These are phyloP conservation scores for Protodeltote pygarga DNA, from an alignment of 2,888 invertebrate genomes.

Conservation along the genomic window DNA sequence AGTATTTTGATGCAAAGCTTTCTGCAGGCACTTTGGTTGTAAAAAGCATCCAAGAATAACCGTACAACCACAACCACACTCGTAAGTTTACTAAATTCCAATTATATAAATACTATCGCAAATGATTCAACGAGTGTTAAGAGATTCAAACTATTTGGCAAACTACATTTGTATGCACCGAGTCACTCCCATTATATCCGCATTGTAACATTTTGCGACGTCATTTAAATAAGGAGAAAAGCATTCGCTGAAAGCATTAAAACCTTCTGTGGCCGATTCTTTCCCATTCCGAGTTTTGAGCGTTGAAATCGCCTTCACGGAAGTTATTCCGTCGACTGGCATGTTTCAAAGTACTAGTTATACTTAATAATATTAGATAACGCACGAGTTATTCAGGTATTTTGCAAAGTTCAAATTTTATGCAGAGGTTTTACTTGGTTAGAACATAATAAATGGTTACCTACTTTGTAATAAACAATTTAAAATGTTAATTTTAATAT, in stretches of 20 bases:
- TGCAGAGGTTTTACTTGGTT: not conserved
- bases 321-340: constrained; percentile 16
- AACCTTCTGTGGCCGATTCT: constrained; percentile 31
- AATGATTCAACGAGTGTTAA: constrained; percentile 8
- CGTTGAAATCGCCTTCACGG: constrained; percentile 18
- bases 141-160: constrained; percentile 14
- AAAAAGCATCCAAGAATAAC: too few species aligned
- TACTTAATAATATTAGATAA: constrained; percentile 29
- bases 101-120: too few species aligned
- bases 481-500: too few species aligned
- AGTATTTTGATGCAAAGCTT: too few species aligned
- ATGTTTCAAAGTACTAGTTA: constrained; percentile 23
- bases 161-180: constrained; percentile 21
- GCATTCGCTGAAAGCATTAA: constrained; percentile 41
- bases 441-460: not conserved
- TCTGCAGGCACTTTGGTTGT: too few species aligned
- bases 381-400: constrained; percentile 28
- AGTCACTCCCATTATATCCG: constrained; percentile 25
- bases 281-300: constrained; percentile 18
- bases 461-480: too few species aligned
- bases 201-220: constrained; percentile 30
- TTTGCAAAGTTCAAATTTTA: constrained; percentile 20
- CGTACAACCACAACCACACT: too few species aligned
- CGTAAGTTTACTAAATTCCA: too few species aligned
- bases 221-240: constrained; percentile 37